Evolutionary conservation across 2,113 vertebrate genomes (phyloP).

Genomic region (Polyodon spathula): DNA sequence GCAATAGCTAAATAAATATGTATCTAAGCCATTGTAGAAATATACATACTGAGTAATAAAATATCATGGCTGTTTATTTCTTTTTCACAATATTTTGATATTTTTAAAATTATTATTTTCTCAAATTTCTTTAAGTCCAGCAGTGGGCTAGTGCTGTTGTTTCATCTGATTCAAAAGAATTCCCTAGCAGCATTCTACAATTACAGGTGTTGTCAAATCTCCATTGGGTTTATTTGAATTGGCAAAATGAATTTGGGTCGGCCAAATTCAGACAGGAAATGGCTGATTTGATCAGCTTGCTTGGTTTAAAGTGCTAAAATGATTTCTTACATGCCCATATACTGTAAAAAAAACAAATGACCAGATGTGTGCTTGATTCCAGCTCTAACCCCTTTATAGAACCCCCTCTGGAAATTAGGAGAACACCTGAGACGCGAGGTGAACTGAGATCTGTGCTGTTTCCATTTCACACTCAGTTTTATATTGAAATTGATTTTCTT

Average conservation of each 20-base stretch:
- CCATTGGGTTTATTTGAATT: neutral
- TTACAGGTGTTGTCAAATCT: neutral
- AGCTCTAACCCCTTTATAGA: neutral
- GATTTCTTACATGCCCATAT: neutral
- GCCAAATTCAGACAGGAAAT: neutral
- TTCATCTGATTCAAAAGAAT: neutral
- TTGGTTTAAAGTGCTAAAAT: neutral
- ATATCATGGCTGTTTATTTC: neutral
- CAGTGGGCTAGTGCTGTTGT: neutral
- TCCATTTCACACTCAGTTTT: too few species aligned
- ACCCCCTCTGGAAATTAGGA: neutral
- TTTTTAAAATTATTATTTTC: neutral
- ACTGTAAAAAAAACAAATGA: neutral
- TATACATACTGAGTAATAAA: too few species aligned
- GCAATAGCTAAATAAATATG: too few species aligned
- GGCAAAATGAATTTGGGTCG: neutral
- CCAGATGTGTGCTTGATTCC: neutral
- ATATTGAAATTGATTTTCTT: neutral
- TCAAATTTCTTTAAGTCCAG: neutral
- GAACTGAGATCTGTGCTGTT: neutral
- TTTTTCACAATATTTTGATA: neutral
- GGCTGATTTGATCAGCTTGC: neutral
- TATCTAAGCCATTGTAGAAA: too few species aligned
- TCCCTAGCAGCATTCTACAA: neutral
- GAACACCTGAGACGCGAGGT: neutral